Evolutionary conservation across 2,797 vertebrate species (phyloP).

Genomic region (Thunnus albacares): DNA sequence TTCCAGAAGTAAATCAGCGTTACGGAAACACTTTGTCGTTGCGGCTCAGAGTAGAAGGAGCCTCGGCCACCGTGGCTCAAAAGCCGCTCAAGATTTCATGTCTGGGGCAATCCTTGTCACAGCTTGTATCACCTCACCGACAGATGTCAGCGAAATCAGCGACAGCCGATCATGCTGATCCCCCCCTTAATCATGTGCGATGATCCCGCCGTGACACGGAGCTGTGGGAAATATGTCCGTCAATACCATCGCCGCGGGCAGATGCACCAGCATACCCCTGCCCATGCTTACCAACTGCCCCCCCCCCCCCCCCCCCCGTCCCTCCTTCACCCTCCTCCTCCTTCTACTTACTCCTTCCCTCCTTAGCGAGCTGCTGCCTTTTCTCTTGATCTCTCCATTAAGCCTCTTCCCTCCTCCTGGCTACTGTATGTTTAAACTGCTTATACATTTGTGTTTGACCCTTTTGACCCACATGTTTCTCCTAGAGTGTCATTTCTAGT

Average conservation of each 20-base stretch:
- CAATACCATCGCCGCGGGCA: slow-evolving; percentile 67
- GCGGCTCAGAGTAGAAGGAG: slow-evolving; percentile 2
- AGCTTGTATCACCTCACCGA: slow-evolving; percentile 91
- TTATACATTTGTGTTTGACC: slow-evolving; percentile 39
- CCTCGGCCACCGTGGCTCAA: slow-evolving; percentile 34
- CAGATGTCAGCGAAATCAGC: slow-evolving; percentile 95
- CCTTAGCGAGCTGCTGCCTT: slow-evolving; percentile 32
- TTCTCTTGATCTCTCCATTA: slow-evolving; percentile 59
- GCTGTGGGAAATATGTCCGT: slow-evolving; percentile 85
- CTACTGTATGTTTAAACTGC: slow-evolving; percentile 29
- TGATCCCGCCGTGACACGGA: slow-evolving; percentile 86
- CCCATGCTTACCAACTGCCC: slow-evolving; percentile 57
- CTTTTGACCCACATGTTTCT: slow-evolving; percentile 24
- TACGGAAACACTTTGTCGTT: background rate
- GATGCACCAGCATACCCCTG: slow-evolving; percentile 65
- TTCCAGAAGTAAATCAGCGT: slow-evolving; percentile 5
- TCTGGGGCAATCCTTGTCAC: slow-evolving; percentile 90
- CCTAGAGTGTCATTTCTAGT: slow-evolving; percentile 14
- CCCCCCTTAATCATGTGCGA: slow-evolving; percentile 87
- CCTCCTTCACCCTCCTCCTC: slow-evolving; percentile 9
- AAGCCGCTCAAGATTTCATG: slow-evolving; percentile 74
- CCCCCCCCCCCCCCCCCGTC: slow-evolving; percentile 6
- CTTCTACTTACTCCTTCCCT: slow-evolving; percentile 16
- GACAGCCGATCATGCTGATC: slow-evolving; percentile 94
- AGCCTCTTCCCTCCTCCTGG: slow-evolving; percentile 22